These are phyloP conservation scores for Machaerirhynchus nigripectus DNA, from an alignment of 2,113 vertebrate species.

Conservation along the genomic window DNA sequence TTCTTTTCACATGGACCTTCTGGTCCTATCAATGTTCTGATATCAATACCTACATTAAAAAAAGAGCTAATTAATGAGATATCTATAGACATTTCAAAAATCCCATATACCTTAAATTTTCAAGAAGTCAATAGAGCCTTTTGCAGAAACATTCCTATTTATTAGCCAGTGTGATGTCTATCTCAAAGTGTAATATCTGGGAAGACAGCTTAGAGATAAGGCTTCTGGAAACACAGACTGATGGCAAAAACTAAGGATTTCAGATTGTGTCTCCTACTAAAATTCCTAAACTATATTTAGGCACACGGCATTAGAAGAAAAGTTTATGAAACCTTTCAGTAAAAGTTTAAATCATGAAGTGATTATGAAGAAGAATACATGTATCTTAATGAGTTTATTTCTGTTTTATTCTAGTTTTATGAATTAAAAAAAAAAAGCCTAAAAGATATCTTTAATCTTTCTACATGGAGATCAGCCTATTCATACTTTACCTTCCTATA, in stretches of 20 bases:
- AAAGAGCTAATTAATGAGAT: not conserved
- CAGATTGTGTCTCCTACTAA: not conserved
- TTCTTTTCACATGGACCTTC: not conserved
- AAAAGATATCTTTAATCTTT: not conserved
- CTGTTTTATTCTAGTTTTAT: not conserved
- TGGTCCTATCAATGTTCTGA: not conserved
- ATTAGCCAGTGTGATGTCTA: not conserved
- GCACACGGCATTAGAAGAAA: not conserved
- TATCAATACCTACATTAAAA: not conserved
- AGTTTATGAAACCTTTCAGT: not conserved
- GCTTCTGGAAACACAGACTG: not conserved
- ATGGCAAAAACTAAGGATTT: not conserved
- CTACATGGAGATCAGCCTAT: fast-evolving
- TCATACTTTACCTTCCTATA: not conserved
- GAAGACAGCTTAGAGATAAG: not conserved
- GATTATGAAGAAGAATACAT: not conserved
- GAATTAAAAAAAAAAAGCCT: not conserved
- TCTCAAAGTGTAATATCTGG: not conserved
- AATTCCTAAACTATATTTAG: not conserved
- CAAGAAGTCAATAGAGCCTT: not conserved
- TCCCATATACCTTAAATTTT: not conserved
- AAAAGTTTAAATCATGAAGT: not conserved
- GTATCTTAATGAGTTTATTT: not conserved
- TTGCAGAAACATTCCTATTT: not conserved
- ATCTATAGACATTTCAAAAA: not conserved